Base-by-base conservation (phyloP, 2,113 vertebrate species). In the Platichthys flesus region DNA sequence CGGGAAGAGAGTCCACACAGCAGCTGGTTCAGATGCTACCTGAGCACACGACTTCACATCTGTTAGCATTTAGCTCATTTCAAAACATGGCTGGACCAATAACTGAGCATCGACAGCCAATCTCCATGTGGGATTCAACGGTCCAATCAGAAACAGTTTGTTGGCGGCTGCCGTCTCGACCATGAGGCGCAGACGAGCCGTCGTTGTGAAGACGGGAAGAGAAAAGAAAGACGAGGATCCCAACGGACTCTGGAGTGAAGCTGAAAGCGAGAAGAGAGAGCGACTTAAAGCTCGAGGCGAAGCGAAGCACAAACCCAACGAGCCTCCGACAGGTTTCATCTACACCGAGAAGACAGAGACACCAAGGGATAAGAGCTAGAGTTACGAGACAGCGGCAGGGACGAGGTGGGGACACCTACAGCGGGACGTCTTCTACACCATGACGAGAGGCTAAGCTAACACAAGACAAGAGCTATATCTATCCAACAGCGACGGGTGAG, bases 391-490 rank as follows among this genome's bases (percentile, higher is more conserved):
- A 71, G 68, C 31, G 66, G 80, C 56, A 42, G 40, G 75, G 84
- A 73, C 12, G 0, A 65, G 58, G 66, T 13, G 68, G 66, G 66
- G 57, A 45, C 67, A 71, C 57, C 60, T 76, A 68, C 62, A 16
- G 78, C 51, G 5, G 51, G 62, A 66, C 18, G 64, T 26, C 12
- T 67, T 26, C 12, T 67, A 40, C 40, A 80, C 75, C 54, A 66
- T 65, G 82, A 73, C 40, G 62, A 81, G 76, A 89, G 31, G 83
- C 83, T 81, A 90, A 74, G 84, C 89, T 85, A 91, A 89, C 84
- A 91, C 88, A 87, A 84, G n/a, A 77, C 80, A 87, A 88, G 60
- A 87, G 80, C 80, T 37, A 78, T 35, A 83, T 70, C 73, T 83
- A 90, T 81, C 62, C 71, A 74, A 86, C 73, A 65, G 69, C 7